phyloP scores from a whole-genome alignment of 2,888 invertebrate genomes.

The Cactoblastis cactorum region DNA sequence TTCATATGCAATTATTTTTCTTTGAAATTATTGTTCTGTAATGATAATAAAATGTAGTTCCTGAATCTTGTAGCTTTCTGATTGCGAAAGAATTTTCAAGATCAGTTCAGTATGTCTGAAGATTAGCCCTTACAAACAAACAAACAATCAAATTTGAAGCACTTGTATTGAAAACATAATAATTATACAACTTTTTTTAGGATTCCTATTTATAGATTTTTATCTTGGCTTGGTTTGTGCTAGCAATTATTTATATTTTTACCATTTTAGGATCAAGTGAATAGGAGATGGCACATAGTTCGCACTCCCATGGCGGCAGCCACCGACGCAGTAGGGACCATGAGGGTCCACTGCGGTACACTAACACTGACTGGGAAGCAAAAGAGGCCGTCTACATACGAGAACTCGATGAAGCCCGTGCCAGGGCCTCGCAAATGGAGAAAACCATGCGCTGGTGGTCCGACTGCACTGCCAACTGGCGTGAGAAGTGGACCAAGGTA shows the following conservation, averaged over 20 bases:
- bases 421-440: conserved; percentile 98
- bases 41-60: too few species aligned
- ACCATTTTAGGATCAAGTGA: conserved; percentile 31
- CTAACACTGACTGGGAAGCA: conserved; percentile 88
- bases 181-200: too few species aligned
- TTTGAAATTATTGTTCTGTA: too few species aligned
- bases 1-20: too few species aligned
- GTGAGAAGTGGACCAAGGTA: conserved; percentile 96
- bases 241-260: not conserved
- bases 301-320: conserved; percentile 84
- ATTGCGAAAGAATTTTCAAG: too few species aligned
- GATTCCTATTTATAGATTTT: too few species aligned
- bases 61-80: too few species aligned
- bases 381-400: conserved; percentile 84
- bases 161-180: too few species aligned
- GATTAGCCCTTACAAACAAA: too few species aligned
- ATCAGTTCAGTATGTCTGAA: too few species aligned
- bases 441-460: conserved; percentile 99
- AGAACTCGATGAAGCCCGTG: conserved; percentile 96
- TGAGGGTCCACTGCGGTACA: conserved; percentile 81
- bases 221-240: too few species aligned
- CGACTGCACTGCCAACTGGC: conserved; percentile 98
- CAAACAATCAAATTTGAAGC: too few species aligned
- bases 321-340: conserved; percentile 81
- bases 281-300: conserved; percentile 80